Evolutionary conservation across 2,797 vertebrate species (phyloP).

Genomic region (Syngnathus rostellatus): DNA sequence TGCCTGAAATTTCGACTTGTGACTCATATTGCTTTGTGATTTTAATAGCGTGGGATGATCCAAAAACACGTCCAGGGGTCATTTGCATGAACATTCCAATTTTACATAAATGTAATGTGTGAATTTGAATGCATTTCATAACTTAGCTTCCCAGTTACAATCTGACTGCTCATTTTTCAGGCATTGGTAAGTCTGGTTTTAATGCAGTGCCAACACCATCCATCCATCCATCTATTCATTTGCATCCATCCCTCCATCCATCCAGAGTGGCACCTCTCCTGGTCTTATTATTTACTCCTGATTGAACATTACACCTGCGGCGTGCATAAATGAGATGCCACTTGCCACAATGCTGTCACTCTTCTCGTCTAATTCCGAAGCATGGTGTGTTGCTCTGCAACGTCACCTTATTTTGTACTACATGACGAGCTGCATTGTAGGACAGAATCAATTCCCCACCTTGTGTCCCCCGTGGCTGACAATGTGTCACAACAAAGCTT

Average conservation of each 20-base stretch:
- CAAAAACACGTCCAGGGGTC: background rate
- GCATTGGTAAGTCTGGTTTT: background rate
- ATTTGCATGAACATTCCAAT: background rate
- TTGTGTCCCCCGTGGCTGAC: background rate
- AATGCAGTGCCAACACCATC: background rate
- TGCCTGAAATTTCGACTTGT: background rate
- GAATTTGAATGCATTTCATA: background rate
- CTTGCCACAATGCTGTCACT: slow-evolving; percentile 1
- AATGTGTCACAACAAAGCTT: too few relatives aligned
- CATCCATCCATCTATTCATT: too few relatives aligned
- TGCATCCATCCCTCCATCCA: too few relatives aligned
- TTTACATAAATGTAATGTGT: background rate
- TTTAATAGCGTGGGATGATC: background rate
- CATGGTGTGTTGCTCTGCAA: background rate
- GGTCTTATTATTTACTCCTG: background rate
- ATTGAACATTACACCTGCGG: background rate
- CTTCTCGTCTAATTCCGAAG: background rate
- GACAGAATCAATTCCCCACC: background rate
- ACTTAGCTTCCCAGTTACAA: background rate
- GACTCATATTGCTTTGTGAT: background rate
- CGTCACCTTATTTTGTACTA: background rate
- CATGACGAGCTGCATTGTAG: background rate
- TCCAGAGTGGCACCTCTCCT: background rate
- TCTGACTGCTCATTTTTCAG: background rate
- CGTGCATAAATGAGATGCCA: slow-evolving; percentile 5